A percentile compares a stretch with the other conserved stretches of the same genome.
Conservation (phyloP, 2,113 vertebrate species). For the Dipodomys merriami region DNA sequence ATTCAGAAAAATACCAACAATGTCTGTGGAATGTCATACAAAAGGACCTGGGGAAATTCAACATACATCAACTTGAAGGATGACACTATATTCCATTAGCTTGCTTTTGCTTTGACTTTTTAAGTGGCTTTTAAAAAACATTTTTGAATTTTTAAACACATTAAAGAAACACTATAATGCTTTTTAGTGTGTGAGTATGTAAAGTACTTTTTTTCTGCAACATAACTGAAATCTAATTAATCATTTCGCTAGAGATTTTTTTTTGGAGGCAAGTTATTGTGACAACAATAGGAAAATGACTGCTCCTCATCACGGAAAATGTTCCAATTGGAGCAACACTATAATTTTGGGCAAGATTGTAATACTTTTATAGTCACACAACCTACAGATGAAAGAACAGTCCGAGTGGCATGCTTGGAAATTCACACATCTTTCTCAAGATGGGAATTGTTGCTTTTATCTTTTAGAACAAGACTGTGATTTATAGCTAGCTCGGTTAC, state of each 20-base stretch:
- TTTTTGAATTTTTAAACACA: conserved; percentile 89
- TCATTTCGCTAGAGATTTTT: conserved; percentile 83
- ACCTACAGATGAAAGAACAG: conserved; percentile 33
- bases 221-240: conserved; percentile 89
- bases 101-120: conserved; percentile 86
- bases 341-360: conserved; percentile 74
- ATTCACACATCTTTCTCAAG: conserved; percentile 59
- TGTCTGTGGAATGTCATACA: conserved; percentile 77
- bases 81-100: conserved; percentile 86
- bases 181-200: conserved; percentile 83
- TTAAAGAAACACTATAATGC: conserved; percentile 87
- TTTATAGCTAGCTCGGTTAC: background rate
- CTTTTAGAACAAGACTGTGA: conserved; percentile 29
- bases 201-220: conserved; percentile 83
- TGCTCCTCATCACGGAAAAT: conserved; percentile 75
- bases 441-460: background rate
- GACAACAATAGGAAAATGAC: conserved; percentile 78
- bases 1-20: conserved; percentile 78
- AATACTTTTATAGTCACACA: conserved; percentile 12
- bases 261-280: conserved; percentile 74
- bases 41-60: conserved; percentile 67
- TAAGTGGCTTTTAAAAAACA: conserved; percentile 89
- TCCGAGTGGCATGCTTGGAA: conserved; percentile 52
- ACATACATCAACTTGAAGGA: conserved; percentile 81
- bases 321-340: conserved; percentile 74